Conservation (phyloP, 2,888 invertebrate genomes). For the Trichopoda pennipes region DNA sequence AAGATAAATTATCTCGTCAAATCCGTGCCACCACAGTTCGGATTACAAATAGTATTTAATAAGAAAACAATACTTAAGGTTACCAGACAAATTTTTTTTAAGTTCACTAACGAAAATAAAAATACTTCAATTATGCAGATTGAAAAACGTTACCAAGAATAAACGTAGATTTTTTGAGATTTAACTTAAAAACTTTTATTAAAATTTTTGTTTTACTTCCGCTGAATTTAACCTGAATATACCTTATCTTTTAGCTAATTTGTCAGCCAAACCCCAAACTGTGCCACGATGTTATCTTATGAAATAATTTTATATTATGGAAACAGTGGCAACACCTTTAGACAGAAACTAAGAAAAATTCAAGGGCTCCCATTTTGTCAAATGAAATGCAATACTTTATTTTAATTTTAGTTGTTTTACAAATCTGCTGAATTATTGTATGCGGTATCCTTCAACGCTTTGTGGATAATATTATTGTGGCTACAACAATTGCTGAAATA, state of each 20-base stretch:
- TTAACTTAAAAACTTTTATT: too few relatives aligned
- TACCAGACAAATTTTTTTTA: slow-evolving; percentile 18
- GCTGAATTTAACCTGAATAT: too few relatives aligned
- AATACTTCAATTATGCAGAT: too few relatives aligned
- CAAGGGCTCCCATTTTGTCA: slow-evolving; percentile 50
- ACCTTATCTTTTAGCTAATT: too few relatives aligned
- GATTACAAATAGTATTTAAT: background rate
- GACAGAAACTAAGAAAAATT: slow-evolving; percentile 23
- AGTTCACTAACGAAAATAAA: too few relatives aligned
- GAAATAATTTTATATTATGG: background rate
- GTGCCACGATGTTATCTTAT: too few relatives aligned
- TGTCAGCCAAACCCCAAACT: too few relatives aligned
- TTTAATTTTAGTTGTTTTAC: slow-evolving; percentile 43
- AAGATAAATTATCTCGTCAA: slow-evolving; percentile 68
- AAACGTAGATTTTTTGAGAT: too few relatives aligned
- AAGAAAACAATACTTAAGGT: background rate
- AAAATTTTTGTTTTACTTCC: too few relatives aligned
- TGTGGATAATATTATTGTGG: slow-evolving; percentile 43
- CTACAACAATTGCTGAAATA: slow-evolving; percentile 35
- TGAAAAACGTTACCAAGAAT: too few relatives aligned
- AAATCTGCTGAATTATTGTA: slow-evolving; percentile 36
- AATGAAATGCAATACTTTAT: slow-evolving; percentile 68
- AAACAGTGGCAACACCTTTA: slow-evolving; percentile 21
- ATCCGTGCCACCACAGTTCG: slow-evolving; percentile 46
- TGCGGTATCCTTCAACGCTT: slow-evolving; percentile 51